Conservation (phyloP, 64 coral and sea anemone genomes). For the Montipora sp. region DNA sequence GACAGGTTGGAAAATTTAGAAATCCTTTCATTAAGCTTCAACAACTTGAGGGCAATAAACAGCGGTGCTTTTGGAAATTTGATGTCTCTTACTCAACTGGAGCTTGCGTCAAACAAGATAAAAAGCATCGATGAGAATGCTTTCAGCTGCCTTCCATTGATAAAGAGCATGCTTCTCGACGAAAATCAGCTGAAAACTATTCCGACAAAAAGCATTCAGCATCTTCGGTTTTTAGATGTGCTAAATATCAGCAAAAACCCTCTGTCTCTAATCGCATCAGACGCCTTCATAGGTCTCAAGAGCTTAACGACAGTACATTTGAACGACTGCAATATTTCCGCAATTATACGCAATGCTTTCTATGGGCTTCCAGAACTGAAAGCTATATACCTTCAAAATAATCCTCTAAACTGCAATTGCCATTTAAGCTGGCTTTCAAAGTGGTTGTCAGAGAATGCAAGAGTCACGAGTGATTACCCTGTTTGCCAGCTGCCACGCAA, state of each 20-base stretch:
- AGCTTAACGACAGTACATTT: slow-evolving; percentile 24
- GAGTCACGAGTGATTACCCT: background rate
- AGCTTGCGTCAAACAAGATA: slow-evolving; percentile 47
- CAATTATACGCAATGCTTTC: slow-evolving; percentile 43
- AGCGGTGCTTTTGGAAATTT: slow-evolving; percentile 42
- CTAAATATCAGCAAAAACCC: slow-evolving; percentile 48
- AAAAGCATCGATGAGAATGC: slow-evolving; percentile 15
- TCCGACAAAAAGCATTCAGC: background rate
- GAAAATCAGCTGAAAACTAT: slow-evolving; percentile 1
- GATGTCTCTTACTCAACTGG: slow-evolving; percentile 52
- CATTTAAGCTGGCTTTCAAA: slow-evolving; percentile 28
- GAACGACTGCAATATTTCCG: slow-evolving; percentile 12
- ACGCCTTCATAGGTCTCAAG: slow-evolving; percentile 9
- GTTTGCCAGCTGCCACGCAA: slow-evolving; percentile 17
- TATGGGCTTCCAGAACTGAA: background rate
- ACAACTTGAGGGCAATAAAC: background rate
- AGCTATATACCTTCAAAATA: slow-evolving; percentile 11
- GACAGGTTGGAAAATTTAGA: slow-evolving; percentile 30
- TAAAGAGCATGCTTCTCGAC: slow-evolving; percentile 27
- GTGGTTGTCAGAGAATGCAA: slow-evolving; percentile 13
- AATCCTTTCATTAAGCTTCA: background rate
- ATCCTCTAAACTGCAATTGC: slow-evolving; percentile 53
- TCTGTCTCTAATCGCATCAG: slow-evolving; percentile 4
- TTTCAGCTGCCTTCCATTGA: slow-evolving; percentile 33
- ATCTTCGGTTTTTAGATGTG: slow-evolving; percentile 52